Evolutionary conservation across 2,797 vertebrate genomes (phyloP), one percentile per base, ranked within the genome.

Genomic region (Amphiprion clarkii): DNA sequence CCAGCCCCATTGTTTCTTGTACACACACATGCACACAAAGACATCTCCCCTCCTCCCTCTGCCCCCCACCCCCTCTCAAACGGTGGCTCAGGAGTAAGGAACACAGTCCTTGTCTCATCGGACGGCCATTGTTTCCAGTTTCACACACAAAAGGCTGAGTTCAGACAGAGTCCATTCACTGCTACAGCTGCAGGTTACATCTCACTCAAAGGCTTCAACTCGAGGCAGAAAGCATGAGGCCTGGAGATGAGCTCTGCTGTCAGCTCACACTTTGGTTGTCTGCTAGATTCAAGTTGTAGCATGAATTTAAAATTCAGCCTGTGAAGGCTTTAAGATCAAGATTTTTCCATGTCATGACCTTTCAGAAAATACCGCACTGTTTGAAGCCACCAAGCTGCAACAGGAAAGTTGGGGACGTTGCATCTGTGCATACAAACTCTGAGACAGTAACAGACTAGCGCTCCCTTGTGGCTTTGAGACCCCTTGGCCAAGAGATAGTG

Each of bases 101-200:
- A 71, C 76, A 82, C 6, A 59, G 54, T 79, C 82, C 72, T 82
- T 72, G 80, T 85, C 84, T 88, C 83, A 86, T 86, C 83, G 83
- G 85, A 80, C 17, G 23, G 49, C 83, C 71, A 83, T 89, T 91
- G 90, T 90, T 87, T 87, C 70, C 73, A 84, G 71, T 68, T 83
- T 78, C 75, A 76, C 67, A 58, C 23, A 73, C 81, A 69, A 71
- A 59, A 76, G 60, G 54, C 68, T 31, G 59, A 69, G 72, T 82
- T 80, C 78, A 86, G 61, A 76, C 87, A 78, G 74, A 79, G 72
- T 75, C 78, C 66, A 80, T 90, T 88, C 79, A 82, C 59, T 27
- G 8, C 52, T 21, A 17, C 74, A 33, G 65, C 74, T 61, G 68
- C 65, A 76, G 56, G 55, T 89, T 74, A 75, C 55, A 67, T 29